phyloP scores from a whole-genome alignment of 2,888 invertebrate species.

The Eledone cirrhosa region DNA sequence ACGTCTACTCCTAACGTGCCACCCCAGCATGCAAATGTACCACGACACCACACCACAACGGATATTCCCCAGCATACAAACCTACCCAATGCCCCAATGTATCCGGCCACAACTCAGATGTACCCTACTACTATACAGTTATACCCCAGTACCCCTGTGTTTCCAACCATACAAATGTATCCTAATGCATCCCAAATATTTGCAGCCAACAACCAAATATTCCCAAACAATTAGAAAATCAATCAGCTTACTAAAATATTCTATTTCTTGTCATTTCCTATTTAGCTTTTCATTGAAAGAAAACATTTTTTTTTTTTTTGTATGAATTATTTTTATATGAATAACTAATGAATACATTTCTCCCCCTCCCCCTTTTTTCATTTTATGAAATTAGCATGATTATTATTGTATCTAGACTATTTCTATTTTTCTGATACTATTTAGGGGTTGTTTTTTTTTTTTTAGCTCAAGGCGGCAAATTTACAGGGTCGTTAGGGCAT shows the following conservation, averaged over 20 bases:
- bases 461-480: too few species aligned
- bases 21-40: constrained; percentile 3
- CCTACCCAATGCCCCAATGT: constrained; percentile 14
- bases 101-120: constrained; percentile 10
- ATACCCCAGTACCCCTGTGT: constrained; percentile 13
- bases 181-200: constrained; percentile 15
- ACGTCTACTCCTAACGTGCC: neutral
- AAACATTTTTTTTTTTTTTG: too few species aligned
- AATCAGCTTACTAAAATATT: neutral
- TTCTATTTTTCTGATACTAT: neutral
- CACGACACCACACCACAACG: neutral
- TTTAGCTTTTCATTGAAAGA: neutral
- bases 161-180: constrained; percentile 22
- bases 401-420: neutral
- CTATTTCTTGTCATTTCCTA: neutral
- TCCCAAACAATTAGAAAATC: neutral
- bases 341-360: too few species aligned
- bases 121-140: constrained; percentile 20
- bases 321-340: too few species aligned
- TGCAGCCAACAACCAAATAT: constrained; percentile 11
- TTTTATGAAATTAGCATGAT: neutral
- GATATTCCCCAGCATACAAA: neutral
- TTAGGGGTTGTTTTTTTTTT: neutral
- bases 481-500: too few species aligned
- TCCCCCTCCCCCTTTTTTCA: neutral